A percentile compares a stretch with the other conserved stretches of the same genome.
phyloP scores from a whole-genome alignment of 1,140 invertebrate genomes.

The Penaeus chinensis region DNA sequence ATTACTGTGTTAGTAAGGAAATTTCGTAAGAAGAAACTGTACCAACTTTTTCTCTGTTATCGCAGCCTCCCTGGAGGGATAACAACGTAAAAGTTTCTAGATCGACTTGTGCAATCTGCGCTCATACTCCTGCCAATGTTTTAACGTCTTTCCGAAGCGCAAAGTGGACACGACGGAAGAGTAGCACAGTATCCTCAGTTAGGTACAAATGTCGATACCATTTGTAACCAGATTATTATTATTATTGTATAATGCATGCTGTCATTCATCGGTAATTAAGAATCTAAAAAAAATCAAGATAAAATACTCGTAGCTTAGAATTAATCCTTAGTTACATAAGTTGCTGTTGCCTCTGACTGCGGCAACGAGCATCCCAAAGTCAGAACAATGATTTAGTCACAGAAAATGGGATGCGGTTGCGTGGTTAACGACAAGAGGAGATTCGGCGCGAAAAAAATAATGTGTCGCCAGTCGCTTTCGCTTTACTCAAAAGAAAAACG shows the following conservation, averaged over 20 bases:
- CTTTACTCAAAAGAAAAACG: slow-evolving; percentile 1
- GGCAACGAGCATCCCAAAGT: slow-evolving; percentile 39
- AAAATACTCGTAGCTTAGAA: slow-evolving; percentile 45
- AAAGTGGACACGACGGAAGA: slow-evolving; percentile 1
- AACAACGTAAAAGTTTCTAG: background rate
- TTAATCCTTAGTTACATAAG: slow-evolving; percentile 56
- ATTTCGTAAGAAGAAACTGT: too few species aligned
- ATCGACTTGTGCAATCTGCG: slow-evolving; percentile 43
- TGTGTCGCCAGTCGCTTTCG: slow-evolving; percentile 10
- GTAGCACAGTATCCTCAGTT: slow-evolving; percentile 22
- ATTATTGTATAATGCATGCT: slow-evolving; percentile 38
- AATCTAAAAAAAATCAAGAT: slow-evolving; percentile 15
- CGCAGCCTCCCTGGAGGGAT: too few species aligned
- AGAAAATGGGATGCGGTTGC: slow-evolving; percentile 32
- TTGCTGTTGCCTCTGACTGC: slow-evolving; percentile 45
- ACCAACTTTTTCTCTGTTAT: too few species aligned
- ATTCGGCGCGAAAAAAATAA: background rate
- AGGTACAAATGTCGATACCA: slow-evolving; percentile 32
- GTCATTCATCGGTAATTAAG: slow-evolving; percentile 46
- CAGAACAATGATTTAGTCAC: slow-evolving; percentile 33
- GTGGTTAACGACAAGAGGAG: slow-evolving; percentile 13
- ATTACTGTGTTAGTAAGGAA: too few species aligned
- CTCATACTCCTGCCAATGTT: slow-evolving; percentile 53
- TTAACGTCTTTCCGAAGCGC: slow-evolving; percentile 51
- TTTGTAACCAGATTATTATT: background rate